Evolutionary conservation across 2,113 vertebrate genomes (phyloP), one percentile per base, ranked within the genome.

Genomic region (Rutilus rutilus): DNA sequence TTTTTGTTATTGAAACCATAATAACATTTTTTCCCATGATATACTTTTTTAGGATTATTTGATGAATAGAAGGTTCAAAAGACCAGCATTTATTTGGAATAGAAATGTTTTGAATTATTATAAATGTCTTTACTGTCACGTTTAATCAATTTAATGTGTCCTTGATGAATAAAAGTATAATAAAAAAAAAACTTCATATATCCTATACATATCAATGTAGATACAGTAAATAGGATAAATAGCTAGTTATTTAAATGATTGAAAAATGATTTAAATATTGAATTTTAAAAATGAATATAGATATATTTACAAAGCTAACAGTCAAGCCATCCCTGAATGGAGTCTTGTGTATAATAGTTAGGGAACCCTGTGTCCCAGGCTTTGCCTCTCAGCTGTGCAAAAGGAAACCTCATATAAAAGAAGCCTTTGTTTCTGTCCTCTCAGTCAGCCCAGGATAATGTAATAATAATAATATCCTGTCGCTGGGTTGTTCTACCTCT

Each of bases 401-500:
- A 75, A 90, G 87, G 89, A 90, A 89, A 36, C 39, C 47, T 85
- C 77, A 39, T 79, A 89, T 92, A 87, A 92, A 92, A 90, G 86
- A 75, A 77, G 87, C 83, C 86, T 92, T 92, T 92, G 91, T 93
- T 89, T 88, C 11, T 75, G 87, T 83, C 83, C 86, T 75, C 67
- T 71, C 77, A 89, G 86, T 64, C 86, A 78, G 86, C 81, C 86
- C 84, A 80, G 85, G 77, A 82, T 90, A 91, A 91, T 90, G 87
- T 90, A 80, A 80, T 65, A 80, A 90, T 92, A 86, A 90, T 89
- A 89, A 92, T 89, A 89, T 92, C 86, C 87, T 87, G 78, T 85
- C 86, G 62, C 39, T 21, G 30, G 84, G 87, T 90, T 91, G 90
- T 91, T 90, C 81, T 84, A 89, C 88, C 86, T 90, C 67, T 86